Base-by-base conservation (phyloP, 2,797 vertebrate species). In the Potorous gilbertii region DNA sequence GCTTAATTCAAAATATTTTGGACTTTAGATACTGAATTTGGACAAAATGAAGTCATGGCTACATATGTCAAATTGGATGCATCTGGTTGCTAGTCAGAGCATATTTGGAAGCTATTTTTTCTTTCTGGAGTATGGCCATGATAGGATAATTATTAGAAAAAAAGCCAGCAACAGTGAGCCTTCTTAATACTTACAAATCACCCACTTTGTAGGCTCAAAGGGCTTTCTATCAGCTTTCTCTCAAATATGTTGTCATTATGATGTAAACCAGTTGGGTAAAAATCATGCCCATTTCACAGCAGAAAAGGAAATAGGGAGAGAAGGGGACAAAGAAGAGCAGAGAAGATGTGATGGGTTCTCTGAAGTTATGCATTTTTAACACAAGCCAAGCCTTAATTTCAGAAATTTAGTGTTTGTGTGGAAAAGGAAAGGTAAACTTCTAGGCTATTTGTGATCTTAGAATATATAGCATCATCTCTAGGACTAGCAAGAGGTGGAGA, bases 111-210 rank as follows among this genome's bases (percentile, higher is more conserved):
- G 34, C 31, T 59, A 55, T 92, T 93, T 96, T 91, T 50, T 56
- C 95, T 56, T 31, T 91, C 40, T 92, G 92, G 54, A 3, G 66
- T 46, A 27, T 91, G 29, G 46, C 13, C 3, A 5, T 87, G 27
- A 90, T 94, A 93, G 3, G 40, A 59, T 95, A 93, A 46, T 91
- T 21, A 24, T 16, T 52, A 89, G 66, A 14, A 94, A 62, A 95
- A 91, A 74, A 92, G 57, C 31, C 59, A 62, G 11, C n/a, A 54
- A 34, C 11, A 31, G 81, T 52, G 21, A 40, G 46, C 90, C 46
- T 93, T 91, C 27, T 54, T 31, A 95, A 50, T 92, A 46, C 40
- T 91, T 66, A 27, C 27, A 52, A 74, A 93, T 56, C 27, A 21
- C 5, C 90, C 12, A 91, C 4, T 21, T 21, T 54, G n/a, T 62